Conservation (phyloP, 2,888 invertebrate species). For the Ischnura elegans region DNA sequence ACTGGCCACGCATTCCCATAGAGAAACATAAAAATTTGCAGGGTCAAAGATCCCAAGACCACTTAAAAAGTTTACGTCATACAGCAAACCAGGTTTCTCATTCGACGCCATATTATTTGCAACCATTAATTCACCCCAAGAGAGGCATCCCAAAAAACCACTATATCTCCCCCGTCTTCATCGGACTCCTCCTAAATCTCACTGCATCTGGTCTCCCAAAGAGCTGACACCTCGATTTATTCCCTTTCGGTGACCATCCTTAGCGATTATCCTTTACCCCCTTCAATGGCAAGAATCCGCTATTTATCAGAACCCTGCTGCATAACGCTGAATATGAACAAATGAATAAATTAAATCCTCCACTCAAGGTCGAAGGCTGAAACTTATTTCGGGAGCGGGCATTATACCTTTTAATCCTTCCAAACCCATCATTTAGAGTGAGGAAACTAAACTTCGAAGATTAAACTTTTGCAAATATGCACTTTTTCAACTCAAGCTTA, state of each 20-base stretch:
- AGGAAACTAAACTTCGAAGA: no score
- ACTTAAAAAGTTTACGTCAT: neutral
- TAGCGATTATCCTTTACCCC: neutral
- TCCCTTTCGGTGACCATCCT: neutral
- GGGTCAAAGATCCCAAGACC: neutral
- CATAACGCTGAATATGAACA: no score
- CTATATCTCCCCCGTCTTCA: neutral
- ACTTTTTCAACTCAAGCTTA: no score
- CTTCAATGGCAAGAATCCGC: neutral
- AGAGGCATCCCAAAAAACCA: neutral
- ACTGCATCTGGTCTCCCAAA: neutral
- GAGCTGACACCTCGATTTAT: neutral
- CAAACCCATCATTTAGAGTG: no score
- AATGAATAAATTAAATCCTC: no score
- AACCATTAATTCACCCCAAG: neutral
- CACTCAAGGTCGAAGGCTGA: no score
- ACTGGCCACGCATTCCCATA: neutral
- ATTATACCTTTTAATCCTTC: no score
- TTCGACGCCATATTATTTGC: neutral
- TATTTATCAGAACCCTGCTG: neutral
- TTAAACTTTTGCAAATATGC: no score
- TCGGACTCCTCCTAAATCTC: neutral
- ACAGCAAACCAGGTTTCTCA: neutral
- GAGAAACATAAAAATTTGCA: neutral
- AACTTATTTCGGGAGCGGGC: no score